These are phyloP conservation scores for Micoletzkya japonica DNA, from an alignment of 2,888 invertebrate genomes.

Conservation along the genomic window DNA sequence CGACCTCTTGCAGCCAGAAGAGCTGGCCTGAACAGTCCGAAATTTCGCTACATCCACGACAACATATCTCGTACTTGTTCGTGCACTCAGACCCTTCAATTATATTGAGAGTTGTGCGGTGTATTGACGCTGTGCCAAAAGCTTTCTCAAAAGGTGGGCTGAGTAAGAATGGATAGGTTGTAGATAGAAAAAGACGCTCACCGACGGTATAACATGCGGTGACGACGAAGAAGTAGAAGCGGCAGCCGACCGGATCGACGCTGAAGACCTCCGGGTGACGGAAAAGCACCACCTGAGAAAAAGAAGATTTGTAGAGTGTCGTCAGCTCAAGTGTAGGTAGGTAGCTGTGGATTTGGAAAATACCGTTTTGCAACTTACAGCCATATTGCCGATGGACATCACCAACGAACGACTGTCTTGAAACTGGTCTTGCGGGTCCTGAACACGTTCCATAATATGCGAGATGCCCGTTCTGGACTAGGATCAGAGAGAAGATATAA, in stretches of 20 bases:
- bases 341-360: no score
- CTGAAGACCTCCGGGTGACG: conserved; percentile 15
- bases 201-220: conserved; percentile 18
- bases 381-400: conserved; percentile 18
- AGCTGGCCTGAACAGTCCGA: conserved; percentile 11
- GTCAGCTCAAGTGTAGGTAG: no score
- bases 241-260: conserved; percentile 20
- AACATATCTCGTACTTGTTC: not conserved
- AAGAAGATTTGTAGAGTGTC: no score
- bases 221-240: conserved; percentile 28
- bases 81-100: no score
- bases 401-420: conserved; percentile 16
- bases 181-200: not conserved
- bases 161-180: not conserved
- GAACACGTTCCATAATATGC: no score
- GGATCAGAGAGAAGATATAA: no score
- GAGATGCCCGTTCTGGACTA: no score
- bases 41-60: not conserved
- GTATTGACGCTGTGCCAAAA: no score
- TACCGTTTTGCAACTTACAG: not conserved
- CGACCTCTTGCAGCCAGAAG: conserved; percentile 22
- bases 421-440: conserved; percentile 24
- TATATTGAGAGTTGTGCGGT: no score
- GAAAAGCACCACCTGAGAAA: conserved; percentile 17
- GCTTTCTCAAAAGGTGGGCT: no score